Evolutionary conservation across 2,888 invertebrate genomes (phyloP), one percentile per base, ranked within the genome.

Genomic region (Elmis aenea): DNA sequence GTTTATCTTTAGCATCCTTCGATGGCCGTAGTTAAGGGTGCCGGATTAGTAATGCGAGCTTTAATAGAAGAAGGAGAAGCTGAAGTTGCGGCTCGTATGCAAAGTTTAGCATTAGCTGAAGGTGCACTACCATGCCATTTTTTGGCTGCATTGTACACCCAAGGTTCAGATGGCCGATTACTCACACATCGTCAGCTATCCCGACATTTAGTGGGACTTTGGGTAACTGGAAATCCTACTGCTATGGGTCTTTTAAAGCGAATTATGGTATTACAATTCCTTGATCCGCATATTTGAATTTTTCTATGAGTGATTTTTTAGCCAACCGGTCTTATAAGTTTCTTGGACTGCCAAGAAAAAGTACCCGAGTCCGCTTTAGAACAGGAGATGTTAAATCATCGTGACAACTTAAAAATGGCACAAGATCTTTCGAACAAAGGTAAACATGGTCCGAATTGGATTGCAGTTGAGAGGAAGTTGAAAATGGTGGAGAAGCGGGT

Each of bases 21-120:
- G 2, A 78, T 96, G 75, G 96, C 99, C 1, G 92, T 99, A 45
- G 92, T 99, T 1, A 97, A 99, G 70, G 97, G 97, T 21, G 97
- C 97, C 0, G 97, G 99, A 0, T 72, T 99, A 33, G 90, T 99
- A 27, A 89, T 97, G 84, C 81, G 96, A 45, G 97, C 99, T 11
- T 79, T 99, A 14, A 95, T 99, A 33, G 99, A 99, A 70, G 99
- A 99, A 68, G 96, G 96, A 2, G 87, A 89, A 50, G 77, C 83
- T n/a, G 85, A 85, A 55, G 86, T 94, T 8, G 92, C 95, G 0
- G 79, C 85, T 15, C 83, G 87, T 58, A 96, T 97, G 94, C 97
- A 96, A 70, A 85, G 90, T 29, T 72, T 99, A 46, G 94, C 99
- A 0, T 70, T 99, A 32, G 92, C 92, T 2, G 97, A 99, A 70